Base-by-base conservation (phyloP, 2,797 vertebrate genomes). In the Xenopus petersii region DNA sequence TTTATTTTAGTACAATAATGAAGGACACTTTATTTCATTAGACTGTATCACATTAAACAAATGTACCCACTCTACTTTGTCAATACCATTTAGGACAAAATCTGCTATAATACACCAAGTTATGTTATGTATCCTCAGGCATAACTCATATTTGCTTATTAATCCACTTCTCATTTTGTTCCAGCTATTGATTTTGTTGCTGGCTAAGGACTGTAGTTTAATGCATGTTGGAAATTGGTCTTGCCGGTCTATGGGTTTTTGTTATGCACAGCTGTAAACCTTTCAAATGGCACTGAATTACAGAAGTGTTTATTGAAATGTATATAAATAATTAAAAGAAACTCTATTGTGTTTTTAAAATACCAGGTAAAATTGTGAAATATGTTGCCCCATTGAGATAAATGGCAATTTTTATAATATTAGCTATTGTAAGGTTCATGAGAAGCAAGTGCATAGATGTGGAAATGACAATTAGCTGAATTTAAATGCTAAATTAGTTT, bases 111-210 rank as follows among this genome's bases (percentile, higher is more conserved):
- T 70, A n/a, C 11, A 56, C 62, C 21, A 17, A 36, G 46, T 56
- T 16, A 51, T 36, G 51, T n/a, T 68, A 12, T 51, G 36, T 64
- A 30, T 75, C 66, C 48, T n/a, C 67, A 58, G 66, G 48, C 48
- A 64, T 47, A 55, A 55, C 17, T 63, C 17, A 64, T 64, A 61
- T 63, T 47, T 56, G 24, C 26, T 16, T 63, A 42, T 12, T n/a
- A 66, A 64, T 59, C 46, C 75, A 60, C 68, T 64, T 71, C 68
- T 64, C 68, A 70, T 71, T 60, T 76, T 71, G 55, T 58, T 76
- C 24, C 30, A 65, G 46, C 6, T 76, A 76, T 76, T 67, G 75
- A 76, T 76, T 49, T 51, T 26, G 54, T 17, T 17, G 51, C 24
- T 12, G 61, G 55, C 16, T 56, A 54, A 59, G 33, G 61, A 60